These are phyloP conservation scores for Lasioglossum figueresi DNA, from an alignment of 2,888 invertebrate genomes.

Conservation along the genomic window DNA sequence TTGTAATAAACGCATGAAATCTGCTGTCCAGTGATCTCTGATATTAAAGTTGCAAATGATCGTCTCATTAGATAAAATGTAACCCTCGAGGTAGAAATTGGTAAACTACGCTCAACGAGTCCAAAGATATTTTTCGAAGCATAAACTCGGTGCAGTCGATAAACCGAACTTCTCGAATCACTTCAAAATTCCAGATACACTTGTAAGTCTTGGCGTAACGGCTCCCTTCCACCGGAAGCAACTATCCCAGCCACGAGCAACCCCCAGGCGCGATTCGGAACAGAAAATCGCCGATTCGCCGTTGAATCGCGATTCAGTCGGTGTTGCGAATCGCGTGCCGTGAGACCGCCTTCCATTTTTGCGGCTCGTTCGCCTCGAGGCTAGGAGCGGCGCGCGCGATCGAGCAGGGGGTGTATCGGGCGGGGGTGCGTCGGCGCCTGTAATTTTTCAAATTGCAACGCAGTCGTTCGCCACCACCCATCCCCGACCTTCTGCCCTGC, in stretches of 20 bases:
- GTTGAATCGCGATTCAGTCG: slow-evolving; percentile 14
- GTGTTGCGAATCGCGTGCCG: slow-evolving; percentile 18
- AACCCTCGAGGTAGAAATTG: neutral
- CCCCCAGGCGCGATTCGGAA: neutral
- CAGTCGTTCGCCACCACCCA: slow-evolving; percentile 63
- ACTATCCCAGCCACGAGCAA: slow-evolving; percentile 6
- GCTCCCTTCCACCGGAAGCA: neutral
- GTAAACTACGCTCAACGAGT: neutral
- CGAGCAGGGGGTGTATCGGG: slow-evolving; percentile 43
- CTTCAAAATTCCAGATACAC: slow-evolving; percentile 9
- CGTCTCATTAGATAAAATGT: too few species aligned
- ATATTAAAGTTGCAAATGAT: too few species aligned
- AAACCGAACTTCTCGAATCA: slow-evolving; percentile 10
- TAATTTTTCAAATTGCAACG: slow-evolving; percentile 76
- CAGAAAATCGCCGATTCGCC: slow-evolving; percentile 21
- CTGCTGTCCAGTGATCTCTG: too few species aligned
- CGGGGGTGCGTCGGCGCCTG: slow-evolving; percentile 73
- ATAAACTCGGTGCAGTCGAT: neutral
- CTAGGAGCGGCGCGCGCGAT: slow-evolving; percentile 34
- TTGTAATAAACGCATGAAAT: neutral
- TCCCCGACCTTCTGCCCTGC: slow-evolving; percentile 69
- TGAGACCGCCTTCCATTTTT: slow-evolving; percentile 33
- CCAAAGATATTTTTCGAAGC: neutral
- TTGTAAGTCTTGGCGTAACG: neutral
- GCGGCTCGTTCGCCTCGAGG: slow-evolving; percentile 41